Evolutionary conservation across 2,888 invertebrate genomes (phyloP).

Genomic region (Frankliniella fusca): DNA sequence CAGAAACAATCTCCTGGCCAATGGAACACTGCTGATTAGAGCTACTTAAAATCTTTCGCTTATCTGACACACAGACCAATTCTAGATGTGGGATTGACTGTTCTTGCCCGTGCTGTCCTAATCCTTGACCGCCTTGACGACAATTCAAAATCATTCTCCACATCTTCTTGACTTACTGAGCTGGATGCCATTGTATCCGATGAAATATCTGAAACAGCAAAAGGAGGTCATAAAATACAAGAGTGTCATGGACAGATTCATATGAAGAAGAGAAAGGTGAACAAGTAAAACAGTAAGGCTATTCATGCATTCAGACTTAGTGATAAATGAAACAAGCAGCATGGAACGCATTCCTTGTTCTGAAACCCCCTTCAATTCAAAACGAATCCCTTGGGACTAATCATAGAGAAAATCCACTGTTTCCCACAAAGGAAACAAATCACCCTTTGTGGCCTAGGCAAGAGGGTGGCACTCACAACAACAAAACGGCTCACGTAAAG

Average conservation of each 20-base stretch:
- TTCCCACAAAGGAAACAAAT: not conserved
- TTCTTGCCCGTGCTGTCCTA: slow-evolving; percentile 51
- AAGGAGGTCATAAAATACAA: not conserved
- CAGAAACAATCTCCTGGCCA: not conserved
- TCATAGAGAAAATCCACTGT: not conserved
- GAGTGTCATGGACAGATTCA: not conserved
- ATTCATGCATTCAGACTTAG: not conserved
- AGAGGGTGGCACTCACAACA: not conserved
- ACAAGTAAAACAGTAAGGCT: not conserved
- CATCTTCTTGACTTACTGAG: slow-evolving; percentile 57
- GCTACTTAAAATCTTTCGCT: not conserved
- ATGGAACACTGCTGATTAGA: no score
- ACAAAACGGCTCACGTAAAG: not conserved
- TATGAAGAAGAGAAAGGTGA: not conserved
- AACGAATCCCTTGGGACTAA: not conserved
- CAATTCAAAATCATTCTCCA: slow-evolving; percentile 55
- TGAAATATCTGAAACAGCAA: slow-evolving; percentile 8
- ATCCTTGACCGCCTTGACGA: slow-evolving; percentile 53
- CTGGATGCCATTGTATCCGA: slow-evolving; percentile 53
- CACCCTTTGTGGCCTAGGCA: not conserved
- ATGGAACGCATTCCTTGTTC: not conserved
- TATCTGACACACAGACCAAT: not conserved
- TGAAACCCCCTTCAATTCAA: not conserved
- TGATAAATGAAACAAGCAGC: not conserved
- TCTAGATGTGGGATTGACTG: slow-evolving; percentile 42